Evolutionary conservation across 2,888 invertebrate species (phyloP).

Genomic region (Hypolimnas misippus): DNA sequence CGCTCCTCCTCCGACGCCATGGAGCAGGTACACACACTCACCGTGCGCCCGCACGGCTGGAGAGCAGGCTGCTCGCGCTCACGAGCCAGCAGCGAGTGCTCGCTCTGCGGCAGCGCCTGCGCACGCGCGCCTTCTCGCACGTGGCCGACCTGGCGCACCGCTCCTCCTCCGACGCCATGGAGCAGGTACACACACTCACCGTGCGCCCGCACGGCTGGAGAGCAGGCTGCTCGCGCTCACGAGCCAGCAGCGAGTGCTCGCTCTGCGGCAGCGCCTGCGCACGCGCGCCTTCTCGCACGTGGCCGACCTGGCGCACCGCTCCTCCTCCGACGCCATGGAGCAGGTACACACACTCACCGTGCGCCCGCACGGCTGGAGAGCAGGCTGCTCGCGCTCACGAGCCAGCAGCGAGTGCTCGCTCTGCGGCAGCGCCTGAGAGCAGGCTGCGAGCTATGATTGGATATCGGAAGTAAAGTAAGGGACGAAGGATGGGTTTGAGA

Average conservation of each 20-base stretch:
- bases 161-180: conserved; percentile 67
- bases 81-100: conserved; percentile 65
- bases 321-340: conserved; percentile 67
- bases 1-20: conserved; percentile 69
- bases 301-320: conserved; percentile 66
- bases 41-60: too few species aligned
- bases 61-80: conserved; percentile 49
- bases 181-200: too few species aligned
- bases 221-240: conserved; percentile 53
- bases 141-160: conserved; percentile 67
- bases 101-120: conserved; percentile 63
- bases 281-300: conserved; percentile 62
- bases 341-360: too few species aligned
- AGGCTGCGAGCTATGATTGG: too few species aligned
- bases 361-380: too few species aligned
- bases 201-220: too few species aligned
- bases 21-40: conserved; percentile 59
- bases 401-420: conserved; percentile 64
- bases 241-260: conserved; percentile 64
- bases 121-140: conserved; percentile 60
- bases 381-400: conserved; percentile 55
- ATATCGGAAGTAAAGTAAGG: too few species aligned
- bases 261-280: conserved; percentile 63
- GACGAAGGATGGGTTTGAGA: too few species aligned
- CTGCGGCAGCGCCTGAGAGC: conserved; percentile 58